Percentiles rank a stretch among this genome's conserved stretches.
These are phyloP conservation scores for Euura saliciscinereae DNA, from an alignment of 1,140 invertebrate species.

Conservation along the genomic window DNA sequence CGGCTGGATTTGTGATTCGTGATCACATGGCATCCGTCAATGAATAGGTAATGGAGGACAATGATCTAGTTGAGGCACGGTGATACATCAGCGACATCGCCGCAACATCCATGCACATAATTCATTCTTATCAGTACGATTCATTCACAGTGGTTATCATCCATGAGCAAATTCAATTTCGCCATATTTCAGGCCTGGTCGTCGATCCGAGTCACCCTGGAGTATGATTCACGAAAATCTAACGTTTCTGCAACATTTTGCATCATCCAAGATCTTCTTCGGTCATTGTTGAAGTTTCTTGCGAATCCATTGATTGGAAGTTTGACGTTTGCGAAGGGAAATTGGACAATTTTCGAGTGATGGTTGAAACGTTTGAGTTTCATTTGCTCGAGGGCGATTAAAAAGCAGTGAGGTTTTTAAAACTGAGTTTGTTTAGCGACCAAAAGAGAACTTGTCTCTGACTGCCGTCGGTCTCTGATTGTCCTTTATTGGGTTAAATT, in stretches of 20 bases:
- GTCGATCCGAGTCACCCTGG: too few species aligned
- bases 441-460: slow-evolving; percentile 49
- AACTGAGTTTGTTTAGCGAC: slow-evolving; percentile 20
- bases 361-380: not conserved
- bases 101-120: slow-evolving; percentile 57
- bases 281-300: too few species aligned
- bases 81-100: slow-evolving; percentile 57
- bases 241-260: too few species aligned
- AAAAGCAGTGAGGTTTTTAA: not conserved
- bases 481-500: slow-evolving; percentile 63
- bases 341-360: too few species aligned
- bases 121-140: slow-evolving; percentile 55
- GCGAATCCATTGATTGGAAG: too few species aligned
- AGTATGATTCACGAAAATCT: too few species aligned
- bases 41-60: slow-evolving; percentile 58
- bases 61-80: slow-evolving; percentile 56
- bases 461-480: slow-evolving; percentile 60
- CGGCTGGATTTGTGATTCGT: slow-evolving; percentile 54
- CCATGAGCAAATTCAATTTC: too few species aligned
- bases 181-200: too few species aligned
- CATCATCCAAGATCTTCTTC: too few species aligned
- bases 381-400: not conserved
- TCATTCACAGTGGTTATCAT: slow-evolving; percentile 21
- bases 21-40: slow-evolving; percentile 54
- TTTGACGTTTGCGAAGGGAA: too few species aligned